These are phyloP conservation scores for Leucophenga maculata DNA, from an alignment of 2,888 invertebrate species.

Conservation along the genomic window DNA sequence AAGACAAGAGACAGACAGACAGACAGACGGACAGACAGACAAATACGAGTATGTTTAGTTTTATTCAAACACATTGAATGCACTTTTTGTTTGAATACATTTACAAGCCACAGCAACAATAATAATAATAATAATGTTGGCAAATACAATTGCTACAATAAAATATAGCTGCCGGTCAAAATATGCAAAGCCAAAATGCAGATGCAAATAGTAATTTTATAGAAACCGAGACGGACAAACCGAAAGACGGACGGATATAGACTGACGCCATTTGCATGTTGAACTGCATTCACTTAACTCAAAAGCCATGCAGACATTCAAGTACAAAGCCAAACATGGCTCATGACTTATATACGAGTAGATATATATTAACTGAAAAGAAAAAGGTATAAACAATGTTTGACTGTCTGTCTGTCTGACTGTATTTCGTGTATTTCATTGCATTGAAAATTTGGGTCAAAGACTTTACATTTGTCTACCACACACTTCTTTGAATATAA, in stretches of 20 bases:
- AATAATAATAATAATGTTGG: conserved; percentile 7
- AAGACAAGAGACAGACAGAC: background rate
- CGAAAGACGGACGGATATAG: background rate
- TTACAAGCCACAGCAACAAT: conserved; percentile 18
- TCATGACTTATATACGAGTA: background rate
- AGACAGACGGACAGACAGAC: background rate
- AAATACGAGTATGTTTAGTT: background rate
- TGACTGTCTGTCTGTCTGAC: no score
- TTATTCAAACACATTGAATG: conserved; percentile 18
- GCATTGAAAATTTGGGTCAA: conserved; percentile 21
- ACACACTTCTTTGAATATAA: no score
- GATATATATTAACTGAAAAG: background rate
- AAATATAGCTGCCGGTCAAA: conserved; percentile 13
- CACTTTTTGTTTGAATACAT: conserved; percentile 28
- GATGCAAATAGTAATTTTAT: background rate
- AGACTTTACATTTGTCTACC: conserved; percentile 12
- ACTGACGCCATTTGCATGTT: background rate
- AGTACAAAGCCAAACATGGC: background rate
- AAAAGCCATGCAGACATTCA: background rate
- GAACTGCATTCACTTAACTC: conserved; percentile 1
- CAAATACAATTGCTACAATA: conserved; percentile 3
- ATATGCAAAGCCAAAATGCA: conserved; percentile 2
- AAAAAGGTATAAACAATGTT: conserved; percentile 4
- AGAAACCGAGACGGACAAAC: background rate
- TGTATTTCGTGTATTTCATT: conserved; percentile 1